phyloP scores from a whole-genome alignment of 2,113 vertebrate genomes.

The Cnemophilus loriae region DNA sequence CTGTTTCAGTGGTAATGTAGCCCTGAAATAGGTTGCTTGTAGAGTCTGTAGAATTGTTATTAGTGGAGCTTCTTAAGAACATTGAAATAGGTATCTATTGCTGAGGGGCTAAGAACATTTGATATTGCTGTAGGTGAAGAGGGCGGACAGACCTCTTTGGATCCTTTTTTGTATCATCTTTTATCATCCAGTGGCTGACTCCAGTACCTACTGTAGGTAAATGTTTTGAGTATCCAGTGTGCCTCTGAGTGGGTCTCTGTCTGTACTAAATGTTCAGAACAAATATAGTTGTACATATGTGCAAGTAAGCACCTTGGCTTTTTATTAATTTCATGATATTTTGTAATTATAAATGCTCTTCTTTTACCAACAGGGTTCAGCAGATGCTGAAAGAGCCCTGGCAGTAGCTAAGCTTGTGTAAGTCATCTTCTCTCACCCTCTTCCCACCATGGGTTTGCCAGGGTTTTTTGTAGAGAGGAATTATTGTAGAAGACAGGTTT shows the following conservation, averaged over 20 bases:
- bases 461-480: not conserved
- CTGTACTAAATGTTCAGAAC: not conserved
- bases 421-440: slow-evolving; percentile 57
- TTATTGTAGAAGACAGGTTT: not conserved
- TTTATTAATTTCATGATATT: not conserved
- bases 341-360: not conserved
- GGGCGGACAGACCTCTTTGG: not conserved
- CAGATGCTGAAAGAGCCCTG: slow-evolving; percentile 89
- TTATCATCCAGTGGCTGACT: not conserved
- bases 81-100: not conserved
- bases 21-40: not conserved
- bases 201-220: not conserved
- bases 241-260: not conserved
- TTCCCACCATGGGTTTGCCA: not conserved
- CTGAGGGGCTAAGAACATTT: not conserved
- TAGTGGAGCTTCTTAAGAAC: not conserved
- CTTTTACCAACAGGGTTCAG: slow-evolving; percentile 81
- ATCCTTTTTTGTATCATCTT: not conserved
- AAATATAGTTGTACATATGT: not conserved
- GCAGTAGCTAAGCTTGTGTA: slow-evolving; percentile 90
- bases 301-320: not conserved
- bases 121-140: not conserved
- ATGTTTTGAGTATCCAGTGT: not conserved
- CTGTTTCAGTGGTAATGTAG: not conserved
- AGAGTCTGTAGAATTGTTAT: not conserved